These are phyloP conservation scores for Colletes collaris DNA, from an alignment of 2,888 invertebrate genomes.

Conservation along the genomic window DNA sequence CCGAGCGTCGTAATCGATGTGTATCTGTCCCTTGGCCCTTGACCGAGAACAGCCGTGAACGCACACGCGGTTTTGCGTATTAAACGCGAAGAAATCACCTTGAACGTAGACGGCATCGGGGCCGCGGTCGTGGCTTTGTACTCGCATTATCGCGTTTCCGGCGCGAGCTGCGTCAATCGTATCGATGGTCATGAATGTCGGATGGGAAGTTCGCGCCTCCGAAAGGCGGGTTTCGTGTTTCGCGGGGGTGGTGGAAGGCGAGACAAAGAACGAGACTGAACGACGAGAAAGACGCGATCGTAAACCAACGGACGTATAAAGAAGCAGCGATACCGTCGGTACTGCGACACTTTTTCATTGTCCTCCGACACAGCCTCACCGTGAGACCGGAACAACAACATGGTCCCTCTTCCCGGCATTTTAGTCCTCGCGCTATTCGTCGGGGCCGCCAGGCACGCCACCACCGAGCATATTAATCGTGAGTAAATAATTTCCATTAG, in stretches of 20 bases:
- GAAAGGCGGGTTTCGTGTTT: background rate
- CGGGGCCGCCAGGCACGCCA: constrained; percentile 42
- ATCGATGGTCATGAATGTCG: constrained; percentile 55
- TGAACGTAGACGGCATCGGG: constrained; percentile 49
- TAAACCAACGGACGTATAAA: constrained; percentile 73
- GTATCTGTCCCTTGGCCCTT: constrained; percentile 45
- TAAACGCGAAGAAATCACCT: constrained; percentile 48
- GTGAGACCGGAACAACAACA: constrained; percentile 28
- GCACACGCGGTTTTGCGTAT: constrained; percentile 29
- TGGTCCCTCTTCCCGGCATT: constrained; percentile 26
- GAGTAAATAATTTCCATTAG: constrained; percentile 62
- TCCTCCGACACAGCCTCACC: constrained; percentile 67
- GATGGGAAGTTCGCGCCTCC: constrained; percentile 49
- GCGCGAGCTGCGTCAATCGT: constrained; percentile 29
- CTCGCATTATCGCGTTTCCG: constrained; percentile 61
- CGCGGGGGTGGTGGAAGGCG: constrained; percentile 31
- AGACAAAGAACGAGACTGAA: constrained; percentile 54
- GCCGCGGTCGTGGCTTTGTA: constrained; percentile 33
- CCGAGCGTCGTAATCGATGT: constrained; percentile 16
- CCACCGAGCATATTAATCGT: constrained; percentile 75
- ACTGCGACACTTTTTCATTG: constrained; percentile 76
- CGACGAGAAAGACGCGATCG: constrained; percentile 57
- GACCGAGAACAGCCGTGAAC: constrained; percentile 26
- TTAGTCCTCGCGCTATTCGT: constrained; percentile 33
- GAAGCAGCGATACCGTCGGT: constrained; percentile 66